A percentile compares a stretch with the other conserved stretches of the same genome.
Evolutionary conservation across 2,888 invertebrate genomes (phyloP).

Genomic region (Idaea dimidiata): DNA sequence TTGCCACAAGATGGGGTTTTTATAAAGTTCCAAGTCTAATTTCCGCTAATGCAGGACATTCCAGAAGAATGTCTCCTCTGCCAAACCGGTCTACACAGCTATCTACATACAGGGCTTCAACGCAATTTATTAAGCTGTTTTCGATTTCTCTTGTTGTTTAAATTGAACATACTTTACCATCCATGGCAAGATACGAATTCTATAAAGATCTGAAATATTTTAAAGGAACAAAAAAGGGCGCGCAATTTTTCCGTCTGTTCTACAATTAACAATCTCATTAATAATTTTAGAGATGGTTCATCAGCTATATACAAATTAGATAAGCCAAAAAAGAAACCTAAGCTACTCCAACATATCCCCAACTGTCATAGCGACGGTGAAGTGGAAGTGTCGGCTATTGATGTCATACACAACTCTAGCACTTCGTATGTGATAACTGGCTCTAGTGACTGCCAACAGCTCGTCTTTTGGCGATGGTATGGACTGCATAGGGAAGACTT

Average conservation of each 20-base stretch:
- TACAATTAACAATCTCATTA: background rate
- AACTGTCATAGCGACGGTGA: constrained; percentile 58
- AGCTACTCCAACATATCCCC: constrained; percentile 44
- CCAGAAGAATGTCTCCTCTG: too few relatives aligned
- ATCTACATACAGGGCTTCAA: too few relatives aligned
- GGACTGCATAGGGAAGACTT: background rate
- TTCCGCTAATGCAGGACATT: too few relatives aligned
- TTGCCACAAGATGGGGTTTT: too few relatives aligned
- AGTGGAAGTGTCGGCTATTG: constrained; percentile 65
- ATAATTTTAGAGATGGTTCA: constrained; percentile 64
- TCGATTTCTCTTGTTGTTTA: too few relatives aligned
- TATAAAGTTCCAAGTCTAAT: too few relatives aligned
- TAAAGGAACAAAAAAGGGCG: too few relatives aligned
- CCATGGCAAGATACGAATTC: too few relatives aligned
- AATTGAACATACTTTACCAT: too few relatives aligned
- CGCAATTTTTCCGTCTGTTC: background rate
- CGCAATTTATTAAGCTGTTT: too few relatives aligned
- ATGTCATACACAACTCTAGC: constrained; percentile 39
- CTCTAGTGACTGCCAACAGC: constrained; percentile 41
- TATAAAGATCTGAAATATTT: background rate
- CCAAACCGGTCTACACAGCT: too few relatives aligned
- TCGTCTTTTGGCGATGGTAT: constrained; percentile 43
- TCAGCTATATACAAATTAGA: constrained; percentile 46
- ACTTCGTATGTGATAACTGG: constrained; percentile 44
- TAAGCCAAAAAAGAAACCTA: constrained; percentile 41